These are phyloP conservation scores for Habropoda laboriosa DNA, from an alignment of 1,140 invertebrate species.

Conservation along the genomic window DNA sequence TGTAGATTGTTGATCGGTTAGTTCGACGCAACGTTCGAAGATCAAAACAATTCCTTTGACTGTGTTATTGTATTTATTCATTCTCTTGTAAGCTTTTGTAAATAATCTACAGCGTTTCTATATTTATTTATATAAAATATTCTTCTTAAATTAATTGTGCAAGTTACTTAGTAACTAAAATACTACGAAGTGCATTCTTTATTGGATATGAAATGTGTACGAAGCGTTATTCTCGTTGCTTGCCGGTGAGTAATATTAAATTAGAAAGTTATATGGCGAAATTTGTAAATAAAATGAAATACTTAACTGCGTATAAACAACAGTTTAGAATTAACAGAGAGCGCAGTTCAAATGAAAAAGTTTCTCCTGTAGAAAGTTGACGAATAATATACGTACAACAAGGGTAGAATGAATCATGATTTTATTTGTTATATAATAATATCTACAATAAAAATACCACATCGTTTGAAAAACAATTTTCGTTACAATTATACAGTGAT, in stretches of 20 bases:
- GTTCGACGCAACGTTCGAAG: too few species aligned
- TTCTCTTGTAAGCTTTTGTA: neutral
- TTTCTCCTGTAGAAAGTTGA: too few species aligned
- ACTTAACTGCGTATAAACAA: neutral
- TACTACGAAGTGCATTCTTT: neutral
- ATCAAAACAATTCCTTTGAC: neutral
- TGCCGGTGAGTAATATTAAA: neutral
- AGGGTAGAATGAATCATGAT: slow-evolving; percentile 79
- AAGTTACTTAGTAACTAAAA: neutral
- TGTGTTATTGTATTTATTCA: slow-evolving; percentile 18
- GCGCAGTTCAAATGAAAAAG: neutral
- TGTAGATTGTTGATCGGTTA: slow-evolving; percentile 33
- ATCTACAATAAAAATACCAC: slow-evolving; percentile 82
- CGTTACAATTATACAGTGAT: slow-evolving; percentile 81
- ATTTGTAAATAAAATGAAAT: neutral
- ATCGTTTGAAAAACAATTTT: slow-evolving; percentile 82
- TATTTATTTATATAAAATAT: neutral
- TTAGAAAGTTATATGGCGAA: too few species aligned
- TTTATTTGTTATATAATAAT: slow-evolving; percentile 82
- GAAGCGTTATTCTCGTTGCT: neutral
- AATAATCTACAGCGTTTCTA: neutral
- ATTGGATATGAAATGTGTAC: neutral
- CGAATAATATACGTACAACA: too few species aligned
- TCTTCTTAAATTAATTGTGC: neutral
- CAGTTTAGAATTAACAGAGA: neutral